Evolutionary conservation across 2,888 invertebrate genomes (phyloP), one percentile per base, ranked within the genome.

Genomic region (Melanargia galathea): DNA sequence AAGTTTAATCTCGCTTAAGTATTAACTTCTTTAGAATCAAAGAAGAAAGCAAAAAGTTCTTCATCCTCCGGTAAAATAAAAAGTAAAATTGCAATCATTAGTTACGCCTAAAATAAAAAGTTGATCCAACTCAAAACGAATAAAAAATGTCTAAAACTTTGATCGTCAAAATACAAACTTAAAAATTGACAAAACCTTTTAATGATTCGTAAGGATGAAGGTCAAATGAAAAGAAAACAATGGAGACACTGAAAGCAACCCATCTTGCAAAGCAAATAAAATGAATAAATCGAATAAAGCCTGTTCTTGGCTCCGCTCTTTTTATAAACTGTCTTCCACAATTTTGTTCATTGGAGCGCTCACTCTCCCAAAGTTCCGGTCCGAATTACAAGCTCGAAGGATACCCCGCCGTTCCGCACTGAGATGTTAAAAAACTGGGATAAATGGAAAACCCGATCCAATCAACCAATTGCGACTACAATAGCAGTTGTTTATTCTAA

Each of bases 221-320:
- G 67, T 68, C 64, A 63, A 67, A 70, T 65, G 70, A 71, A 73
- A 68, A 67, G 68, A 68, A 70, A 69, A 69, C 66, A 74, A 72
- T 64, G 60, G 61, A 71, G 67, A 70, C 70, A 70, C 72, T 72
- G 71, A 71, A 71, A 71, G 70, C 68, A 67, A 69, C 70, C 69
- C 68, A 68, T 71, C 71, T 69, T 66, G 66, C 66, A 63, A 69
- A 67, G 67, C 68, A 71, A 70, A 71, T 71, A 73, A 74, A 76
- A 75, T 71, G 72, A 78, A 74, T 77, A 82, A 86, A 85, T 87
- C 83, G 80, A 84, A 84, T 86, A 79, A 70, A 81, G 75, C 65
- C 77, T 72, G 80, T 83, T 84, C 82, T 82, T 78, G 73, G 71
- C 73, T 71, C 67, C 68, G 72, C 75, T 76, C 79, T 81, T 83